Evolutionary conservation across 1,140 invertebrate species (phyloP).

Genomic region (Drosophila teissieri): DNA sequence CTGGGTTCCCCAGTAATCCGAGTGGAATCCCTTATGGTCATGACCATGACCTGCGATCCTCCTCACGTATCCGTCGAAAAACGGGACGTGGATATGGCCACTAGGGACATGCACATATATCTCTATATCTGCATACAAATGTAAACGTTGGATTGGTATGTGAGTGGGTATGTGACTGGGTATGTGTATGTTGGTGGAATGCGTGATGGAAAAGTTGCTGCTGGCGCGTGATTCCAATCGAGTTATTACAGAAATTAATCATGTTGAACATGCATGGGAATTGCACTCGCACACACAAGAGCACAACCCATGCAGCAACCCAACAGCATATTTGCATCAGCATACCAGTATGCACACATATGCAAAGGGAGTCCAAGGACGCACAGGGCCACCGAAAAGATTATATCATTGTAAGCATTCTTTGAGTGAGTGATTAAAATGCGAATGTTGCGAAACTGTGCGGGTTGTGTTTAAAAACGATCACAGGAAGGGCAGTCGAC

Average conservation of each 20-base stretch:
- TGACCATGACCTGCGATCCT: constrained; percentile 14
- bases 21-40: background rate
- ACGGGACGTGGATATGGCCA: constrained; percentile 67
- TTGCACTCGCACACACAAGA: constrained; percentile 56
- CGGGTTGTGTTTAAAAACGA: constrained; percentile 55
- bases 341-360: constrained; percentile 40
- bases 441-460: constrained; percentile 55
- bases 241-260: constrained; percentile 83
- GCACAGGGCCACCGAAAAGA: constrained; percentile 50
- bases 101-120: constrained; percentile 51
- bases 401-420: constrained; percentile 77
- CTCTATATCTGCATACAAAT: constrained; percentile 13
- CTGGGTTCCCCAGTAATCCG: background rate
- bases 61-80: constrained; percentile 69
- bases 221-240: constrained; percentile 82
- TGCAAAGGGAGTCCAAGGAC: constrained; percentile 29
- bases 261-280: constrained; percentile 83
- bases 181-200: constrained; percentile 57
- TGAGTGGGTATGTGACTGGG: constrained; percentile 1
- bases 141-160: constrained; percentile 3
- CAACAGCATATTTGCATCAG: constrained; percentile 75
- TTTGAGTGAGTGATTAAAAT: constrained; percentile 82
- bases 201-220: constrained; percentile 80
- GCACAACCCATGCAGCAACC: constrained; percentile 22
- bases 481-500: constrained; percentile 16